A percentile compares a stretch with the other conserved stretches of the same genome.
phyloP scores from a whole-genome alignment of 2,888 invertebrate genomes.

The Plebejus argus region DNA sequence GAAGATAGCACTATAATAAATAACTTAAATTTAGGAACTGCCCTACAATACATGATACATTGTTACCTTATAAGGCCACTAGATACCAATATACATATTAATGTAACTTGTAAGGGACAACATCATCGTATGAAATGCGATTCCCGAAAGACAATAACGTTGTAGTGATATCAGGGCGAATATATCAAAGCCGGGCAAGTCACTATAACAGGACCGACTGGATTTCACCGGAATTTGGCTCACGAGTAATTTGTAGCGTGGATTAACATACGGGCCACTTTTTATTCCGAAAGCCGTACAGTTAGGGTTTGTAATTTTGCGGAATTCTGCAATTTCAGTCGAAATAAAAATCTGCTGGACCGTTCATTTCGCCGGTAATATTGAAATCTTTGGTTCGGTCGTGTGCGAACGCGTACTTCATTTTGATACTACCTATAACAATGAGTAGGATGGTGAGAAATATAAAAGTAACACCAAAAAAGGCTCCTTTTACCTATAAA shows the following conservation, averaged over 20 bases:
- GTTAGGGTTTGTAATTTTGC: background rate
- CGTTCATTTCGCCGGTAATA: too few species aligned
- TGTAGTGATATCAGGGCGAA: background rate
- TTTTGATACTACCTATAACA: too few species aligned
- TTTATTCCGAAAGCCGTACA: background rate
- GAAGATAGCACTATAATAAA: too few species aligned
- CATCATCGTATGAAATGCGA: background rate
- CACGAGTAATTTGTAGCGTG: slow-evolving; percentile 8
- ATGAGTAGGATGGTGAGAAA: too few species aligned
- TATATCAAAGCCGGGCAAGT: background rate
- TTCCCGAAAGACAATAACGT: background rate
- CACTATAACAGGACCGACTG: background rate
- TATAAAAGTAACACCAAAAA: too few species aligned
- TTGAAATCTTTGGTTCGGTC: too few species aligned
- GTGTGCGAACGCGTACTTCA: too few species aligned
- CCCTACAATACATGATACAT: too few species aligned
- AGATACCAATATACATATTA: background rate
- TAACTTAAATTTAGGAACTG: too few species aligned
- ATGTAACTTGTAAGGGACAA: background rate
- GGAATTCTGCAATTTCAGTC: background rate
- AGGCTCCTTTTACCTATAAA: too few species aligned
- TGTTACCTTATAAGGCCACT: background rate
- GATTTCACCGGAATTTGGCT: background rate
- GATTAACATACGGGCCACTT: background rate
- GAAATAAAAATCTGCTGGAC: background rate